These are phyloP conservation scores for Meandrusa payeni DNA, from an alignment of 2,888 invertebrate genomes.

Conservation along the genomic window DNA sequence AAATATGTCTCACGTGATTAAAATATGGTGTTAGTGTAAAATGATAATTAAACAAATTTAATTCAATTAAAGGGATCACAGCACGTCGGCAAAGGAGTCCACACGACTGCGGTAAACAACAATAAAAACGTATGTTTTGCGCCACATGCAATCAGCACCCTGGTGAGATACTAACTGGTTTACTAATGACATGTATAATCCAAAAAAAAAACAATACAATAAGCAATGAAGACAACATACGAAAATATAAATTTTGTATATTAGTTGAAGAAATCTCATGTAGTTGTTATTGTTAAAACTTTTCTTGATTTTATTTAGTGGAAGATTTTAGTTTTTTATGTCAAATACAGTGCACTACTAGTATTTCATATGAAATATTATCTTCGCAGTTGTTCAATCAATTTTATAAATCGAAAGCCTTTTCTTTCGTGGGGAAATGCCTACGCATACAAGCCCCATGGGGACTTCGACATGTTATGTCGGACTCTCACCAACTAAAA, in stretches of 20 bases:
- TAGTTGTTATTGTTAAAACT: too few relatives aligned
- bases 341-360: too few relatives aligned
- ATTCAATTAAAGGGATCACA: constrained; percentile 63
- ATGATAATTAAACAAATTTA: neutral
- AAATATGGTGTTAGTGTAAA: neutral
- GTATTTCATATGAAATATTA: too few relatives aligned
- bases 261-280: too few relatives aligned
- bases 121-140: constrained; percentile 71
- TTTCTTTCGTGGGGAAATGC: too few relatives aligned
- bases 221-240: constrained; percentile 33
- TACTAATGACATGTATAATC: constrained; percentile 55
- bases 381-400: too few relatives aligned
- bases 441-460: too few relatives aligned
- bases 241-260: constrained; percentile 5
- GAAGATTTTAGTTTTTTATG: too few relatives aligned
- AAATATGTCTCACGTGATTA: constrained; percentile 24
- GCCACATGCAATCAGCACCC: constrained; percentile 54
- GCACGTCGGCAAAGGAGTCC: constrained; percentile 61
- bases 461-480: too few relatives aligned
- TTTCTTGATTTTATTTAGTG: too few relatives aligned
- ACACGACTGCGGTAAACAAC: constrained; percentile 64
- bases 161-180: constrained; percentile 75
- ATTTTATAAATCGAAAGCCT: too few relatives aligned
- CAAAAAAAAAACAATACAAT: constrained; percentile 2
- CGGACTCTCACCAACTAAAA: too few relatives aligned